A percentile compares a stretch with the other conserved stretches of the same genome.
Evolutionary conservation across 2,113 vertebrate species (phyloP).

Genomic region (Ciconia boyciana): DNA sequence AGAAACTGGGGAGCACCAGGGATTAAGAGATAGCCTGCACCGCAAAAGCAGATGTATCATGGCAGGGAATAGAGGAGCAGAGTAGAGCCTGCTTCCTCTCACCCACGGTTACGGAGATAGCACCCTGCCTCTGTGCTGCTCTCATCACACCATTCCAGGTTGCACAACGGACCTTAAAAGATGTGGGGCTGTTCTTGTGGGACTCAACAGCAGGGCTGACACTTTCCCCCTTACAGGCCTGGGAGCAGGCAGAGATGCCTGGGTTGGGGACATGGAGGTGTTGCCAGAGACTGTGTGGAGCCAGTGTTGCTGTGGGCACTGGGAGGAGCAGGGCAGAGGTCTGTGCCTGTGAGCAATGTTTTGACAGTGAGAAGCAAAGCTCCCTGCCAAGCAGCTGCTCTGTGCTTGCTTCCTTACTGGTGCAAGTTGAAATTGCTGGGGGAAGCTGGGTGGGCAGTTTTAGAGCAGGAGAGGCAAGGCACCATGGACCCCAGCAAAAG

Average conservation of each 20-base stretch:
- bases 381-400: not conserved
- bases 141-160: rapidly evolving
- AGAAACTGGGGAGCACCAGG: not conserved
- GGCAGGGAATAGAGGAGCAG: rapidly evolving
- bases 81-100: not conserved
- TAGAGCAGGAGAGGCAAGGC: not conserved
- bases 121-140: rapidly evolving
- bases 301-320: no score
- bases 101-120: rapidly evolving
- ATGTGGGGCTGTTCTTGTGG: not conserved
- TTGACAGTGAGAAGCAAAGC: not conserved
- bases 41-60: rapidly evolving
- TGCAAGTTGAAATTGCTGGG: no score
- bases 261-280: no score
- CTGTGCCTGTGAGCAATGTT: no score
- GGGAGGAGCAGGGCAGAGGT: not conserved
- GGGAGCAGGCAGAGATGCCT: no score
- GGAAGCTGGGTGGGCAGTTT: not conserved
- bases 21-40: no score
- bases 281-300: not conserved
- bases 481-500: no score
- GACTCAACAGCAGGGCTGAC: not conserved
- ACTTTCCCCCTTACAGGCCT: not conserved
- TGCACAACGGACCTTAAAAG: not conserved
- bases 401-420: not conserved